Conservation (phyloP, 2,113 vertebrate genomes). For the Symphodus melops region DNA sequence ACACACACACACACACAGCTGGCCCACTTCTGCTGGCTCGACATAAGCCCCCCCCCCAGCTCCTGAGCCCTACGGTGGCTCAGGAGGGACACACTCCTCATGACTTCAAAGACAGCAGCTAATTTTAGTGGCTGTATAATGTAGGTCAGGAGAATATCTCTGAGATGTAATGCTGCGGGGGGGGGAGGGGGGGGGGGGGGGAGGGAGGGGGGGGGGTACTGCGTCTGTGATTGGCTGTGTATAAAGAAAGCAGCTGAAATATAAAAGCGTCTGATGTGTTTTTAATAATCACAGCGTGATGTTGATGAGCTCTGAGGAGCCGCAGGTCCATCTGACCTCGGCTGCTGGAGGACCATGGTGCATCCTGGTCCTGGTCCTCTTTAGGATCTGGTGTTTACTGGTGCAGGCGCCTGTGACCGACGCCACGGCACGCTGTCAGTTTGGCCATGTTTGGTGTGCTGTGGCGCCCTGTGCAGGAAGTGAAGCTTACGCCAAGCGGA, state of each 20-base stretch:
- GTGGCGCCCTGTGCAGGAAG: too few species aligned
- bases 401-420: too few species aligned
- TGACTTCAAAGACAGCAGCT: conserved; percentile 60
- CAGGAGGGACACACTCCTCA: conserved; percentile 46
- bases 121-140: conserved; percentile 62
- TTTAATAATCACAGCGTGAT: too few species aligned
- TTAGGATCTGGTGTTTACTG: too few species aligned
- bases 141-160: conserved; percentile 61
- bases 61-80: conserved; percentile 37
- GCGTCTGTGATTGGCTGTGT: not conserved
- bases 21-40: conserved; percentile 56
- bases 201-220: not conserved
- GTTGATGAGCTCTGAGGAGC: too few species aligned
- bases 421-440: too few species aligned
- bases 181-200: not conserved
- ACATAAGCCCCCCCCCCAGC: not conserved
- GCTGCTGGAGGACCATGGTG: too few species aligned
- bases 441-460: too few species aligned
- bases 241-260: not conserved
- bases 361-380: too few species aligned
- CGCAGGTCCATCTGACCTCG: too few species aligned
- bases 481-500: too few species aligned
- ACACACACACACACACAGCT: conserved; percentile 19
- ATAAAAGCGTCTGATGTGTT: not conserved
- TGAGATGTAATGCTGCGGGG: conserved; percentile 18